These are phyloP conservation scores for Capromys pilorides DNA, from an alignment of 2,797 vertebrate species.

Conservation along the genomic window DNA sequence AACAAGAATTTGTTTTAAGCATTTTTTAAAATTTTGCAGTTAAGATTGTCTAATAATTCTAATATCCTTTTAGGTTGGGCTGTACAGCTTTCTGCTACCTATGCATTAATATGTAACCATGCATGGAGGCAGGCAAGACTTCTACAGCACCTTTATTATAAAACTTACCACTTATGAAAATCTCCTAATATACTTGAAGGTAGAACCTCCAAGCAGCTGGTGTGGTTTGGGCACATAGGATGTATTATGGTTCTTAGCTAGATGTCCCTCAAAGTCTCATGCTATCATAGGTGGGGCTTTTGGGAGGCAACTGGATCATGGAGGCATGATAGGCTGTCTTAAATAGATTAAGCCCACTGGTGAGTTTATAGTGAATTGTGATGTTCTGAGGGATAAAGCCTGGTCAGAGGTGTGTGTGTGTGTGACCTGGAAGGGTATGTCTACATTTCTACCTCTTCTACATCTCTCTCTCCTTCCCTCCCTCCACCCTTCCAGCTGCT, in stretches of 20 bases:
- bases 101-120: background rate
- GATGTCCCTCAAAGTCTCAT: background rate
- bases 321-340: background rate
- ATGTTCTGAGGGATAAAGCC: background rate
- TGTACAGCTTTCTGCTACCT: background rate
- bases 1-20: conserved; percentile 17
- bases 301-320: background rate
- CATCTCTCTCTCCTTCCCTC: background rate
- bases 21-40: background rate
- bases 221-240: background rate
- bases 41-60: background rate
- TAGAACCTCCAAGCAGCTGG: conserved; percentile 17
- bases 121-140: background rate
- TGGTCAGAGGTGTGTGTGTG: background rate
- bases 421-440: background rate
- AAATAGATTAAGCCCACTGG: background rate
- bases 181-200: conserved; percentile 10
- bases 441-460: background rate
- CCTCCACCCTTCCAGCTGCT: background rate
- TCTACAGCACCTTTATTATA: background rate
- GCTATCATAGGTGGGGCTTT: background rate
- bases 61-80: conserved; percentile 14
- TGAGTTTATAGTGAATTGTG: background rate
- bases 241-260: background rate
- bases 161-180: conserved; percentile 8